These are phyloP conservation scores for Trididemnum nubilum DNA, from an alignment of 23 tunicate species.

Conservation along the genomic window DNA sequence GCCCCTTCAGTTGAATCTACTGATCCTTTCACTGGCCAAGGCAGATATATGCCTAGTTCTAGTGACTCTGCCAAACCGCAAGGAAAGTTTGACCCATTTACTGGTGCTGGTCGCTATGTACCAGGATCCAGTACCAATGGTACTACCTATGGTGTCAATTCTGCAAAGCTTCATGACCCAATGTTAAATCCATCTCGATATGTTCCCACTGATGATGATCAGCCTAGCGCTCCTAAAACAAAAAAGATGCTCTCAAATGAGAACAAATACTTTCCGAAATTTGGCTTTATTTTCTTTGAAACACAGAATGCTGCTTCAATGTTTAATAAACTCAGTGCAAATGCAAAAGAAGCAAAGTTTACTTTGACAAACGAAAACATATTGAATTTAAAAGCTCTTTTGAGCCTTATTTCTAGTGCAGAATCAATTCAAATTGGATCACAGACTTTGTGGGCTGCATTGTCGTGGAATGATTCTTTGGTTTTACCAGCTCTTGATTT, in stretches of 20 bases:
- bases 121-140: slow-evolving; percentile 38
- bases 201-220: not conserved
- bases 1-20: not conserved
- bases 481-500: slow-evolving; percentile 68
- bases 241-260: not conserved
- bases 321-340: slow-evolving; percentile 17
- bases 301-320: slow-evolving; percentile 50
- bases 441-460: slow-evolving; percentile 16
- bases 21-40: slow-evolving; percentile 64
- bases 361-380: not conserved
- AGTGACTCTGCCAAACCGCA: not conserved
- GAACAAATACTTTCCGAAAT: slow-evolving; percentile 68
- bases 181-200: slow-evolving; percentile 51
- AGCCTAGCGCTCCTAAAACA: not conserved
- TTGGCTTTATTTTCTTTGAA: slow-evolving; percentile 56
- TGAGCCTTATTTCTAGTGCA: not conserved
- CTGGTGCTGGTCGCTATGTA: slow-evolving; percentile 77
- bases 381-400: not conserved
- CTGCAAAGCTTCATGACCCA: slow-evolving; percentile 28
- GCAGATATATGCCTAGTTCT: slow-evolving; percentile 45
- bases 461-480: slow-evolving; percentile 14
- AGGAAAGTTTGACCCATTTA: slow-evolving; percentile 56
- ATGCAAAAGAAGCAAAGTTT: not conserved
- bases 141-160: too few species aligned
- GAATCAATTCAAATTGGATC: not conserved